Percentiles rank a stretch among this genome's conserved stretches.
Conservation (phyloP, 2,888 invertebrate genomes). For the Campaea margaritaria region DNA sequence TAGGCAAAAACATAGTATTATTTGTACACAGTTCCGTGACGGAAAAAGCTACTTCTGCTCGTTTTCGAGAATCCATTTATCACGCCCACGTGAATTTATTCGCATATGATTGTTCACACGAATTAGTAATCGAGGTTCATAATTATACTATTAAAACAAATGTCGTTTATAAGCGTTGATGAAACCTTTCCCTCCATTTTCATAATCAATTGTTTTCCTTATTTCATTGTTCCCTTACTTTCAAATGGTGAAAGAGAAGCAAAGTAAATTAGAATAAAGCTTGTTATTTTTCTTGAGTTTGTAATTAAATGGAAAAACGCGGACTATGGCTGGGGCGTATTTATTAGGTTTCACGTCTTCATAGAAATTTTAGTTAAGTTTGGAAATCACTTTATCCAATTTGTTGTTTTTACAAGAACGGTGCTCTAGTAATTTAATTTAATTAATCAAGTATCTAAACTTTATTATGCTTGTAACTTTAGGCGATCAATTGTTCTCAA, state of each 20-base stretch:
- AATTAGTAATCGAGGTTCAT: too few relatives aligned
- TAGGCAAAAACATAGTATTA: too few relatives aligned
- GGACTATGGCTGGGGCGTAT: background rate
- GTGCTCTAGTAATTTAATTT: background rate
- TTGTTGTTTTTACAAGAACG: background rate
- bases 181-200: background rate
- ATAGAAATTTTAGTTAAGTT: slow-evolving; percentile 3
- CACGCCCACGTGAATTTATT: too few relatives aligned
- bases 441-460: too few relatives aligned
- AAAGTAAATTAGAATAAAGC: slow-evolving; percentile 1
- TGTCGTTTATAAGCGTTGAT: too few relatives aligned
- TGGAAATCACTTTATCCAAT: slow-evolving; percentile 1
- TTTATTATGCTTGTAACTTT: background rate
- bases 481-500: background rate
- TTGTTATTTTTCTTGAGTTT: background rate
- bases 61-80: too few relatives aligned
- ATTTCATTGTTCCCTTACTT: background rate
- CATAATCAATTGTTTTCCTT: background rate
- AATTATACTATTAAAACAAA: too few relatives aligned
- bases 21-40: too few relatives aligned
- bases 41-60: too few relatives aligned
- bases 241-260: background rate
- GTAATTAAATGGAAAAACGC: background rate
- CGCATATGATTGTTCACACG: too few relatives aligned
- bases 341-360: slow-evolving; percentile 4